Base-by-base conservation (phyloP, 2,797 vertebrate species). In the Anabacerthia variegaticeps region DNA sequence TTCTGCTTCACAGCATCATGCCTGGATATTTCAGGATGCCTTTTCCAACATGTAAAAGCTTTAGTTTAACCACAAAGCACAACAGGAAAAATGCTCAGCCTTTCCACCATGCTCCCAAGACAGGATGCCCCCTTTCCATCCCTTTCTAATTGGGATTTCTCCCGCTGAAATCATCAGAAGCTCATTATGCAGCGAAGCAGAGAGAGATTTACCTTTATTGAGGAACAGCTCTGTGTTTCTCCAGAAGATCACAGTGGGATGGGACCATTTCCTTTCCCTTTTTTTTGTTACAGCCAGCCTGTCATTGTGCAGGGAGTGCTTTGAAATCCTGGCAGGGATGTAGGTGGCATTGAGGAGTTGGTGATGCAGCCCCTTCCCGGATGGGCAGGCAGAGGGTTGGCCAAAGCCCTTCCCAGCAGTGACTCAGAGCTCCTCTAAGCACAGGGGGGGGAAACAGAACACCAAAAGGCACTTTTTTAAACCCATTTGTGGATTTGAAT, bases 301-400 rank as follows among this genome's bases (percentile, higher is more conserved):
- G 67, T 76, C 87, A 95, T 79, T 93, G 71, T 44, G 67, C 63
- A 12, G 16, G 10, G 77, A 78, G 73, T 88, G 66, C 88, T 92
- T 73, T 94, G 83, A 94, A 92, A 67, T 43, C 74, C 84, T 87
- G 86, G 77, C 88, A 66, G 73, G 55, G 62, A 44, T 1, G 86
- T 93, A 85, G 94, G 91, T 80, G 94, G 92, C 24, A 44, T 23
- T 56, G 80, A 79, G 85, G 55, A 91, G 44, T 94, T 87, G 81
- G 90, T 51, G 86, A 69, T 86, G 85, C 82, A 79, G 65, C 27
- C 76, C 62, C 80, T 92, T 94, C 74, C 85, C 9, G 0, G 30
- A 84, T 21, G 0, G 0, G 8, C 75, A 81, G 91, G 95, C 72
- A 78, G 77, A 7, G 0, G 48, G 72, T 28, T 13, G 20, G 75